These are phyloP conservation scores for Pachyrhynchus sulphureomaculatus DNA, from an alignment of 1,140 invertebrate species.

Conservation along the genomic window DNA sequence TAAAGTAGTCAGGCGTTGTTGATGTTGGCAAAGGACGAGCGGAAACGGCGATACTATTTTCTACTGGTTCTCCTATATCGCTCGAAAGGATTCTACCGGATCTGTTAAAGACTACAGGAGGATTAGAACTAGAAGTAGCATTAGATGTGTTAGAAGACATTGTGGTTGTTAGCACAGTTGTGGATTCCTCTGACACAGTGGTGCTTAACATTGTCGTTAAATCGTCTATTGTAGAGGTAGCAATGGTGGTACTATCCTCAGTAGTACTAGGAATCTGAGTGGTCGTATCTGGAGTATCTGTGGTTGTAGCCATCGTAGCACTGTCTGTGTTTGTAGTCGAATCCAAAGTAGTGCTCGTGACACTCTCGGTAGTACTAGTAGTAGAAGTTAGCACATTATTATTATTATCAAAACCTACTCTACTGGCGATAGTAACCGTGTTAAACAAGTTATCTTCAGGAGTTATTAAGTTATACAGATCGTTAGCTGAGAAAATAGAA, in stretches of 20 bases:
- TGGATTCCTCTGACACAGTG: constrained; percentile 23
- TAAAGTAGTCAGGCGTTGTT: constrained; percentile 59
- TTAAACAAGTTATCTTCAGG: constrained; percentile 45
- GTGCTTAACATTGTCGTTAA: neutral
- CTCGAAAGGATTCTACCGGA: constrained; percentile 48
- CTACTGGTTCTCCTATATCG: constrained; percentile 50
- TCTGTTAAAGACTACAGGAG: constrained; percentile 43
- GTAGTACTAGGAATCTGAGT: constrained; percentile 11
- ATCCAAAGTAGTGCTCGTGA: constrained; percentile 30
- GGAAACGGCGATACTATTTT: constrained; percentile 47
- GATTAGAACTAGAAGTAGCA: constrained; percentile 48
- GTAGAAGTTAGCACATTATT: constrained; percentile 30
- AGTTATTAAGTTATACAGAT: constrained; percentile 50
- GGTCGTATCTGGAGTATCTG: constrained; percentile 39
- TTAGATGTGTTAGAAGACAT: constrained; percentile 51
- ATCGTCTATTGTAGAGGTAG: neutral
- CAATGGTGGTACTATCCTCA: constrained; percentile 1
- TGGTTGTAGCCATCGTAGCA: constrained; percentile 27
- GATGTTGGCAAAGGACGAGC: constrained; percentile 49
- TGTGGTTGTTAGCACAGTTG: constrained; percentile 43
- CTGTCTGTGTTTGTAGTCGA: constrained; percentile 38
- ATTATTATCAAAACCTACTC: constrained; percentile 37
- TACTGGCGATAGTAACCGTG: constrained; percentile 42
- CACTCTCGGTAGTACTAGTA: constrained; percentile 21
- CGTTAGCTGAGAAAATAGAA: constrained; percentile 46